Evolutionary conservation across 2,113 vertebrate species (phyloP).

Genomic region (Corythaeola cristata): DNA sequence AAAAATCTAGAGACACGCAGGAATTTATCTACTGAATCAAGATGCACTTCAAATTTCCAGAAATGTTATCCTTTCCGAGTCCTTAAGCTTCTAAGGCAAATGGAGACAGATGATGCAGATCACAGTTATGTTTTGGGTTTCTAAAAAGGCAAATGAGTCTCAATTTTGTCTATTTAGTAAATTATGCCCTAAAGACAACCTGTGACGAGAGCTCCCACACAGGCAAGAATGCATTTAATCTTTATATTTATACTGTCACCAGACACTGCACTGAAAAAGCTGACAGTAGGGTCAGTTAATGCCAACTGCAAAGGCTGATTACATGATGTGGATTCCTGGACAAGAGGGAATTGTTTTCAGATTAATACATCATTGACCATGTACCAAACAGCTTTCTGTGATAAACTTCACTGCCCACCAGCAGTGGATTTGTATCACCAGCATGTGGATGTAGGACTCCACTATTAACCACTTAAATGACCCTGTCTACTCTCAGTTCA

Average conservation of each 20-base stretch:
- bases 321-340: not conserved
- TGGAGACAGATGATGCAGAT: not conserved
- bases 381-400: not conserved
- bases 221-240: not conserved
- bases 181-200: not conserved
- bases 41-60: not conserved
- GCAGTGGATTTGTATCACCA: not conserved
- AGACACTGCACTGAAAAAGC: not conserved
- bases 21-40: not conserved
- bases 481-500: not conserved
- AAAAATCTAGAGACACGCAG: not conserved
- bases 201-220: not conserved
- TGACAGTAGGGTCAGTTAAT: not conserved
- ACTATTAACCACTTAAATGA: not conserved
- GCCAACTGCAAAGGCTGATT: constrained; percentile 1
- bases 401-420: not conserved
- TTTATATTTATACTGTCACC: not conserved
- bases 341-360: constrained; percentile 15
- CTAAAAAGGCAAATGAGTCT: not conserved
- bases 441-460: not conserved
- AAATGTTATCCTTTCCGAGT: not conserved
- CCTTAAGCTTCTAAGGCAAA: not conserved
- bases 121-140: not conserved
- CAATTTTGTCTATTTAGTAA: not conserved
- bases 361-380: not conserved